Evolutionary conservation across 2,113 vertebrate species (phyloP).

Genomic region (Nansenia antarctica): DNA sequence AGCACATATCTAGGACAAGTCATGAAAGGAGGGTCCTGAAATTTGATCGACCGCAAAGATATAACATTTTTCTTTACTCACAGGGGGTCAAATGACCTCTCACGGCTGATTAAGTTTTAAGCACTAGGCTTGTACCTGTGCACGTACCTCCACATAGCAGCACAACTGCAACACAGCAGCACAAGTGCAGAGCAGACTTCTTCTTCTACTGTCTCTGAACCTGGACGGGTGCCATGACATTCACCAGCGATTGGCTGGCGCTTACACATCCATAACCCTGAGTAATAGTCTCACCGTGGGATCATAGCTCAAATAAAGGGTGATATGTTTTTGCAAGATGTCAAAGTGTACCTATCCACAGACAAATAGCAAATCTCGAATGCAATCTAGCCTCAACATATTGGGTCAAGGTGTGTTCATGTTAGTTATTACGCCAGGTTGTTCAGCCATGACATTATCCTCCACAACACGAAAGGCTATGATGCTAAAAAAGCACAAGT

Average conservation of each 20-base stretch:
- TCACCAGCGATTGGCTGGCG: neutral
- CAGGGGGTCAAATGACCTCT: no score
- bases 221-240: neutral
- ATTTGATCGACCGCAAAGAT: no score
- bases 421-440: neutral
- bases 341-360: neutral
- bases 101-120: no score
- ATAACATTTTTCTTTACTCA: no score
- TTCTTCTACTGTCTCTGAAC: neutral
- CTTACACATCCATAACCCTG: neutral
- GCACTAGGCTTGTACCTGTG: no score
- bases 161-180: no score
- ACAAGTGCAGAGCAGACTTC: neutral
- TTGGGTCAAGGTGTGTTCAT: neutral
- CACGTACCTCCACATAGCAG: no score
- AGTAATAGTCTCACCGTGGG: neutral
- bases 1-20: no score
- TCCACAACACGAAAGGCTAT: neutral
- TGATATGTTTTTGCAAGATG: neutral
- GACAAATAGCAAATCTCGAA: neutral
- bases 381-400: neutral
- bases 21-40: no score
- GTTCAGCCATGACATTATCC: neutral
- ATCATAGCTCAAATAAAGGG: neutral
- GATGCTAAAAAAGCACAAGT: no score